Percentiles rank a stretch among this genome's conserved stretches.
phyloP scores from a whole-genome alignment of 2,797 vertebrate species.

The Cuniculus paca region DNA sequence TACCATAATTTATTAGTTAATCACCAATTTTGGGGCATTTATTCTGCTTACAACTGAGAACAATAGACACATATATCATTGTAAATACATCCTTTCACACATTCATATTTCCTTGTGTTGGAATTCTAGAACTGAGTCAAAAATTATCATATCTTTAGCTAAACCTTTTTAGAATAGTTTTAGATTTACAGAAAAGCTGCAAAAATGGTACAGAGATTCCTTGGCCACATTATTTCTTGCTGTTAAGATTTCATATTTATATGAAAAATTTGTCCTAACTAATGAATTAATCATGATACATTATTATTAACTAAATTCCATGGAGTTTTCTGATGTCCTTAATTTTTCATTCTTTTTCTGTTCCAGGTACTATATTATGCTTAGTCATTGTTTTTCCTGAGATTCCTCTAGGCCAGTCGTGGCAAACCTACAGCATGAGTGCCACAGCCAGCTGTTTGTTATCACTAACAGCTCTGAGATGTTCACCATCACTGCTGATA shows the following conservation, averaged over 20 bases:
- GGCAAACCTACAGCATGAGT: background rate
- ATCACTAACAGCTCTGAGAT: too few relatives aligned
- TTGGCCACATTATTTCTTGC: background rate
- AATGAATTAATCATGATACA: background rate
- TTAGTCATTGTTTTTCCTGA: background rate
- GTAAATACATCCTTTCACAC: background rate
- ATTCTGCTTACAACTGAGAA: slow-evolving; percentile 29
- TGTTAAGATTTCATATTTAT: background rate
- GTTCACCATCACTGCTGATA: background rate
- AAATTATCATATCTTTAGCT: slow-evolving; percentile 26
- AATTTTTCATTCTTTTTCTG: background rate
- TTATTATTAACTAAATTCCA: background rate
- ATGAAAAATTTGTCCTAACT: background rate
- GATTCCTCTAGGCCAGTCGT: background rate
- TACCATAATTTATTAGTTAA: background rate
- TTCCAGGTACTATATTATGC: background rate
- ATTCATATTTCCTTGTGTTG: background rate
- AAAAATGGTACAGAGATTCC: background rate
- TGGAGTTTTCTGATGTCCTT: background rate
- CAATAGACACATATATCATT: background rate
- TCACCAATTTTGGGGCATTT: background rate
- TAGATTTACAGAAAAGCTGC: background rate
- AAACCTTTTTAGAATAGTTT: slow-evolving; percentile 31
- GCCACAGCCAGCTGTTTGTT: background rate
- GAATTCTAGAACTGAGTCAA: slow-evolving; percentile 26